These are phyloP conservation scores for Geopemphigus sp. DNA, from an alignment of 1,140 invertebrate species.

Conservation along the genomic window DNA sequence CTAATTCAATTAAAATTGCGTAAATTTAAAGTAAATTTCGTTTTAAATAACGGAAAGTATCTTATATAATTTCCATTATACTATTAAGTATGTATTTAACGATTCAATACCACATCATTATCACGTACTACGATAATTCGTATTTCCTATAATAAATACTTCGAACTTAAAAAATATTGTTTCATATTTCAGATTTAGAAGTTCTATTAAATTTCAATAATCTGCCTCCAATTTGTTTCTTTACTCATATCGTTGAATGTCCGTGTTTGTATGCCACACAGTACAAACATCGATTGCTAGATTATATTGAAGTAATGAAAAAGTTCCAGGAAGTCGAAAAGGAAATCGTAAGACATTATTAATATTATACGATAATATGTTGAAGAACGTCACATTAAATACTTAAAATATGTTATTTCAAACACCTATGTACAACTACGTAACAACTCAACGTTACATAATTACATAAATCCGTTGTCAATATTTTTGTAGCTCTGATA, in stretches of 20 bases:
- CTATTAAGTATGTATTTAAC: too few species aligned
- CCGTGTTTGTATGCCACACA: conserved; percentile 59
- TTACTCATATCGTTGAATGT: conserved; percentile 57
- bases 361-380: background rate
- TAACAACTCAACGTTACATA: too few species aligned
- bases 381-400: too few species aligned
- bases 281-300: conserved; percentile 51
- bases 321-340: conserved; percentile 57
- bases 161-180: background rate
- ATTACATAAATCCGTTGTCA: too few species aligned
- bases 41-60: background rate
- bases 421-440: too few species aligned
- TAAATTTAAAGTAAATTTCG: background rate
- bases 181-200: conserved; percentile 55
- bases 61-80: too few species aligned
- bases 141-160: too few species aligned
- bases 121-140: too few species aligned
- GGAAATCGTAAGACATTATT: conserved; percentile 54
- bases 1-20: background rate
- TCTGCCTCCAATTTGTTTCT: conserved; percentile 55
- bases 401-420: too few species aligned
- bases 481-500: too few species aligned
- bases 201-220: conserved; percentile 54
- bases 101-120: too few species aligned
- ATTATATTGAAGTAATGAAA: conserved; percentile 55